Evolutionary conservation across 30 jellyfish, hydroid and myxozoan genomes (phyloP), one percentile per base, ranked within the genome.

Genomic region (Aurelia sp.): DNA sequence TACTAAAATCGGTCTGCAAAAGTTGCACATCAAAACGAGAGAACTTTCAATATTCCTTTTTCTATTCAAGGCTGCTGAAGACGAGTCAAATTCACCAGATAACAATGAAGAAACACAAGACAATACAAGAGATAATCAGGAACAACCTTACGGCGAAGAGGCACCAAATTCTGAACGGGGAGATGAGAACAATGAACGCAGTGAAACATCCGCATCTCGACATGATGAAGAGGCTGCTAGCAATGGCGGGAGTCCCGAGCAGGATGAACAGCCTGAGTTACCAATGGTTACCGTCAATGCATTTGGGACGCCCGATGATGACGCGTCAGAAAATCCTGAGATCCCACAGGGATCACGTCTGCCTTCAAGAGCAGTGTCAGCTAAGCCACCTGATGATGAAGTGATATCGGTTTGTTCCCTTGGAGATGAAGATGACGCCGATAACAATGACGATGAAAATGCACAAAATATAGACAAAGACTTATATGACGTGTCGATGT

Each of bases 381-480:
- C 55, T 13, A 47, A 62, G 63, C 76, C 59, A 18, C 52, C 50
- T 9, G 82, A 84, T 4, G 62, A 63, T 17, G 93, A 84, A 27
- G 88, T 11, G 9, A 84, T 84, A 13, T 84, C 93, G 11, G 88
- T 84, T 8, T 84, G 93, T 50, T 84, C 93, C 19, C 58, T 84
- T 63, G 93, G 63, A 4, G 93, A 84, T 2, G 93, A 84, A 18
- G 86, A 83, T 11, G 92, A 83, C 8, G 52, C 13, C 10, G 88
- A 84, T 41, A 68, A 80, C 16, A 27, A 61, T 18, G 52, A 80
- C 21, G 77, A 82, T 8, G 86, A 82, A 22, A 41, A 82, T 19
- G 41, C 48, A 7, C 80, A 55, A 10, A 10, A 16, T 11, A 50
- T n/a, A 15, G 79, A 81, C 9, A 44, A 44, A 44, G 77, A 81